phyloP scores from a whole-genome alignment of 2,113 vertebrate species.

The Zapornia atra region DNA sequence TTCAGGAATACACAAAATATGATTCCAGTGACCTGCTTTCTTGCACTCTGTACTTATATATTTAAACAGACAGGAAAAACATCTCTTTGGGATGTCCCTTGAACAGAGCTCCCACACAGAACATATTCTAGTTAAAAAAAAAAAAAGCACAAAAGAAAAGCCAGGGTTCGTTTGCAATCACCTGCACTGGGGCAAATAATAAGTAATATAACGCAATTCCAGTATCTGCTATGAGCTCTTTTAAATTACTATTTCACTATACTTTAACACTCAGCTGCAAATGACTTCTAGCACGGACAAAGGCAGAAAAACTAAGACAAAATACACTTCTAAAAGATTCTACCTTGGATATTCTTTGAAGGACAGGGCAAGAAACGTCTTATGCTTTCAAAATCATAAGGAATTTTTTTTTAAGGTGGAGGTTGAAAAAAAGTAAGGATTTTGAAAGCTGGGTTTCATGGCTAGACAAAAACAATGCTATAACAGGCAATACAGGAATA shows the following conservation, averaged over 20 bases:
- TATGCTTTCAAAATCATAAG: neutral
- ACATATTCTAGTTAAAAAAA: neutral
- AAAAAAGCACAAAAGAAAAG: neutral
- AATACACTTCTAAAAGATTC: neutral
- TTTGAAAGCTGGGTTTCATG: neutral
- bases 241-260: neutral
- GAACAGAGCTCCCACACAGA: neutral
- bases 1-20: neutral
- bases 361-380: neutral
- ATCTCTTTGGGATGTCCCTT: neutral
- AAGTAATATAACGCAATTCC: neutral
- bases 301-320: neutral
- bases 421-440: neutral
- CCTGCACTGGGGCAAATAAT: neutral
- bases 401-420: neutral
- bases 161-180: neutral
- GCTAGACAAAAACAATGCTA: neutral
- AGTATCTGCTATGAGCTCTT: neutral
- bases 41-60: neutral
- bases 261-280: neutral
- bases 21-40: neutral
- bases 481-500: neutral
- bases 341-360: neutral
- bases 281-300: neutral
- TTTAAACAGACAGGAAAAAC: neutral